Evolutionary conservation across 2,888 invertebrate species (phyloP).

Genomic region (Eupeodes latifasciatus): DNA sequence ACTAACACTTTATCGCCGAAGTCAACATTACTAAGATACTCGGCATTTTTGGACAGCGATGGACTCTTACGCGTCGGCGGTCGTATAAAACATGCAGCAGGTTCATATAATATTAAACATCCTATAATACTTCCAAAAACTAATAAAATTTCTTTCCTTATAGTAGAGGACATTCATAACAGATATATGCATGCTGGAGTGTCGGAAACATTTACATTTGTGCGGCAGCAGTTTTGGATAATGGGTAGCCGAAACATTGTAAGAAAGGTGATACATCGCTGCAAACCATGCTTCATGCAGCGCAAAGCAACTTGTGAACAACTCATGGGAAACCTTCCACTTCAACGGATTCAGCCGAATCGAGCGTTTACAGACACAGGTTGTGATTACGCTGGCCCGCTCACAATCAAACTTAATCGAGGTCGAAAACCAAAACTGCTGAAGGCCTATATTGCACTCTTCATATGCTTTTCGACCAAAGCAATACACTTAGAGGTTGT

Average conservation of each 20-base stretch:
- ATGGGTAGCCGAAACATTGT: slow-evolving; percentile 9
- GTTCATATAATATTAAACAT: slow-evolving; percentile 26
- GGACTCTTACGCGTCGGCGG: slow-evolving; percentile 27
- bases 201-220: slow-evolving; percentile 5
- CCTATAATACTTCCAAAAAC: slow-evolving; percentile 31
- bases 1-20: neutral
- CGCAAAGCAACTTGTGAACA: slow-evolving; percentile 39
- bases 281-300: slow-evolving; percentile 44
- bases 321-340: slow-evolving; percentile 48
- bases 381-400: slow-evolving; percentile 42
- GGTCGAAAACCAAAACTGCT: slow-evolving; percentile 32
- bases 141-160: slow-evolving; percentile 2
- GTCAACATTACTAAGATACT: slow-evolving; percentile 5
- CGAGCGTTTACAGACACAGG: neutral
- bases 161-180: neutral
- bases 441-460: neutral
- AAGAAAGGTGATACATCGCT: neutral
- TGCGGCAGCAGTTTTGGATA: slow-evolving; percentile 7
- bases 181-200: slow-evolving; percentile 7
- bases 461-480: neutral
- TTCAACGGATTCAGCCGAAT: slow-evolving; percentile 11
- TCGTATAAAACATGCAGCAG: slow-evolving; percentile 23
- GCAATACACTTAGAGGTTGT: slow-evolving; percentile 4
- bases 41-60: slow-evolving; percentile 29
- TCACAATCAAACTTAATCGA: slow-evolving; percentile 37